Evolutionary conservation across 1,140 invertebrate species (phyloP), one percentile per base, ranked within the genome.

Genomic region (Eueides isabella): DNA sequence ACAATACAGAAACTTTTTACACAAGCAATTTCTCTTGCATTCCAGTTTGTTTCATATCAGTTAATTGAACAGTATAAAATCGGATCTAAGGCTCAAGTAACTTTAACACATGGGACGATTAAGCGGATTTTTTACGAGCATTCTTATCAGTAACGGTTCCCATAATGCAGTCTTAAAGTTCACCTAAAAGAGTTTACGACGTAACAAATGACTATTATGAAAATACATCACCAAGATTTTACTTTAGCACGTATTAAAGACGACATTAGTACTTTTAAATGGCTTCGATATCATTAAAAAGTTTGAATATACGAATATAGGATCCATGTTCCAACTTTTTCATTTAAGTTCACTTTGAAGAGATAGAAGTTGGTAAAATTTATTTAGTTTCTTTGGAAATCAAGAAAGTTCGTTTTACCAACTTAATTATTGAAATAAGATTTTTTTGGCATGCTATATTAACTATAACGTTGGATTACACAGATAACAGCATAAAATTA

Each of bases 111-210:
- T 70, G 67, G 72, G 67, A 69, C 67, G 72, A 74, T 61, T 74
- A 70, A 74, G 62, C 41, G 41, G 72, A 64, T 74, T 74, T 70
- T 74, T 70, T 74, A 69, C 63, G 72, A 69, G 67, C 72, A 38
- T 64, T 26, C 72, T 74, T 74, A 74, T 74, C 67, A 74, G 67
- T 65, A 70, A 26, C 67, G 41, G 14, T 31, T 69, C 62, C 67
- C 67, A 74, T 74, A 74, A 74, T 74, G 61, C 67, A 61, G 67
- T 62, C 72, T 70, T 74, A 70, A 69, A 70, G 67, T 67, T 38
- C 67, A 66, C 72, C 61, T 65, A 55, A 74, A 62, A 44, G 67
- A 38, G 61, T 66, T 74, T 74, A 74, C 62, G 72, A 74, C 67
- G 72, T 74, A 67, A 74, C 38, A 74, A 70, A 74, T 70, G 41